Evolutionary conservation across 2,888 invertebrate species (phyloP).

Genomic region (Cataglyphis livida): DNA sequence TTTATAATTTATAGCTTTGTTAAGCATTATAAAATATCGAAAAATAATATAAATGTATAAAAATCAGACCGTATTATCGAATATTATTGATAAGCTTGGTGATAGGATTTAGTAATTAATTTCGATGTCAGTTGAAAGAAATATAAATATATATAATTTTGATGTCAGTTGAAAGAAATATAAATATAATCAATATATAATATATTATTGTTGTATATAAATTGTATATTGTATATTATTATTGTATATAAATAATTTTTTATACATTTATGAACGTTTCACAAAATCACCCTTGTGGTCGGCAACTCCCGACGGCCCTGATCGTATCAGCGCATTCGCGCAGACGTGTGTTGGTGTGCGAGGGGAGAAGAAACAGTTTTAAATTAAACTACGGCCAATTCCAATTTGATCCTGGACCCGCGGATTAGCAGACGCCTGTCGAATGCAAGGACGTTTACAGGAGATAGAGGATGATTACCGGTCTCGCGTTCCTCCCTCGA

Average conservation of each 20-base stretch:
- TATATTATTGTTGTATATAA: too few relatives aligned
- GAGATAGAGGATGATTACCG: slow-evolving; percentile 41
- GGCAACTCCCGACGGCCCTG: slow-evolving; percentile 11
- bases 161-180: background rate
- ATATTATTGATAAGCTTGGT: background rate
- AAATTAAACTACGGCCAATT: slow-evolving; percentile 77
- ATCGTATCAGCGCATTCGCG: background rate
- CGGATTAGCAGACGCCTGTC: slow-evolving; percentile 68
- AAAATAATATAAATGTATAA: too few relatives aligned
- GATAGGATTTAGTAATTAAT: background rate
- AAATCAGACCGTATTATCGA: background rate
- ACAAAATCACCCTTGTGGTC: background rate
- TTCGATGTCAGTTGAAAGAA: background rate
- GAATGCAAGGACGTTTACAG: slow-evolving; percentile 61
- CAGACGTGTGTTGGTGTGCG: background rate
- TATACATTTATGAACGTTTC: background rate
- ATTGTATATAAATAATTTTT: background rate
- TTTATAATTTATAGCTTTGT: background rate
- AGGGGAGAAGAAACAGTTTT: slow-evolving; percentile 69
- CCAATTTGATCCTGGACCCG: slow-evolving; percentile 72
- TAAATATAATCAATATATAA: background rate
- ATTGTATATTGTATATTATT: background rate
- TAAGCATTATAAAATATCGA: background rate
- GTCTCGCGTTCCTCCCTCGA: slow-evolving; percentile 15
- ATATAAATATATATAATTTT: background rate